Conservation (phyloP, 2,888 invertebrate species). For the Colostygia pectinataria region DNA sequence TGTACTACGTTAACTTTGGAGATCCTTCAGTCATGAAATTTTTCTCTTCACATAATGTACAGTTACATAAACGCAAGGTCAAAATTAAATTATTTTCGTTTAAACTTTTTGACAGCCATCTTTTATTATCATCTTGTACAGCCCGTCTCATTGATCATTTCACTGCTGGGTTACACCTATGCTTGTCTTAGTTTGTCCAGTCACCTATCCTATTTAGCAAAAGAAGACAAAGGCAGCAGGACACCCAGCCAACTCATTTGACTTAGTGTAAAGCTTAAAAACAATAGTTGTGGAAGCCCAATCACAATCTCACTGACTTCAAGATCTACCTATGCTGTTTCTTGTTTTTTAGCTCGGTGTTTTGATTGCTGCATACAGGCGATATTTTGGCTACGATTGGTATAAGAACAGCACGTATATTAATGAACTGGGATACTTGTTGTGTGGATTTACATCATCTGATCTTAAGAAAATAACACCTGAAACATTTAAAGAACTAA, state of each 20-base stretch:
- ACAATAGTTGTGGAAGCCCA: too few relatives aligned
- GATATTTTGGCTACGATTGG: constrained; percentile 67
- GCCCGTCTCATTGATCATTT: too few relatives aligned
- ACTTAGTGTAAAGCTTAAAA: too few relatives aligned
- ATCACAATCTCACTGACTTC: too few relatives aligned
- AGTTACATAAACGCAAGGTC: constrained; percentile 63
- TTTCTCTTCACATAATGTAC: constrained; percentile 54
- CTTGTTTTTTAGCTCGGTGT: constrained; percentile 56
- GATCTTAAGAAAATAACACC: constrained; percentile 63
- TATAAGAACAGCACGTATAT: constrained; percentile 56
- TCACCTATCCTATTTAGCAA: too few relatives aligned
- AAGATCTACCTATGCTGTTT: neutral
- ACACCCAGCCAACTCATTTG: too few relatives aligned
- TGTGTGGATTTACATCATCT: constrained; percentile 68
- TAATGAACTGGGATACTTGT: constrained; percentile 65
- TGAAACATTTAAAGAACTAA: constrained; percentile 56
- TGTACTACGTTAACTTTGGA: constrained; percentile 72
- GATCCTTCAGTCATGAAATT: constrained; percentile 63
- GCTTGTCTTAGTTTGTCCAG: too few relatives aligned
- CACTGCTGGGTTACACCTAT: too few relatives aligned
- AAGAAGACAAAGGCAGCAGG: too few relatives aligned
- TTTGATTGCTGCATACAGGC: constrained; percentile 64
- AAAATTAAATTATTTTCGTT: too few relatives aligned
- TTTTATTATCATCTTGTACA: too few relatives aligned
- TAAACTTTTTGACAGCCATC: too few relatives aligned